These are phyloP conservation scores for Schizopygopsis malacanthus DNA, from an alignment of 2,797 vertebrate genomes.

Conservation along the genomic window DNA sequence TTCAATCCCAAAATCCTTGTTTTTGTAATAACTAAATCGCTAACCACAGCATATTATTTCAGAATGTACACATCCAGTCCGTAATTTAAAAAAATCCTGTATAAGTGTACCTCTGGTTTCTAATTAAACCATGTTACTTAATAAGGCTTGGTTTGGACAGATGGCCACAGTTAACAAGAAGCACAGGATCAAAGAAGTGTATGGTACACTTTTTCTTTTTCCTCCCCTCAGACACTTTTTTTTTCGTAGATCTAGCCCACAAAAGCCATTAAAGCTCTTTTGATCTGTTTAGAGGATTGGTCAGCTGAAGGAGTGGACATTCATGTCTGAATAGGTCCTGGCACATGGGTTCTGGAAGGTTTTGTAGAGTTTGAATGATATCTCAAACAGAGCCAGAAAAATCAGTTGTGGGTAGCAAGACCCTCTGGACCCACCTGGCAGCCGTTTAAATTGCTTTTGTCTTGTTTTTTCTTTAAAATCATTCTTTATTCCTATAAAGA, in stretches of 20 bases:
- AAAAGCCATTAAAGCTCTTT: slow-evolving; percentile 23
- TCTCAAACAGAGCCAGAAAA: slow-evolving; percentile 14
- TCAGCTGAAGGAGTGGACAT: slow-evolving; percentile 17
- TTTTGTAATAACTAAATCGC: slow-evolving; percentile 4
- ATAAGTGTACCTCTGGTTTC: slow-evolving; percentile 4
- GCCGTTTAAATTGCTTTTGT: slow-evolving; percentile 10
- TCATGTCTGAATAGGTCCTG: slow-evolving; percentile 33
- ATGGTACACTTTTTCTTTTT: slow-evolving; percentile 18
- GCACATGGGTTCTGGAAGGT: slow-evolving; percentile 6
- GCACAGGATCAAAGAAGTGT: slow-evolving; percentile 22
- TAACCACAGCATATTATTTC: slow-evolving; percentile 4
- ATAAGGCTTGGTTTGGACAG: slow-evolving; percentile 25
- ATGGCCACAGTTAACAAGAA: slow-evolving; percentile 47
- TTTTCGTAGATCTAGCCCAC: not conserved
- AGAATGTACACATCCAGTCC: not conserved
- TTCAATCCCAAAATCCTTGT: slow-evolving; percentile 3
- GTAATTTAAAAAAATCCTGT: not conserved
- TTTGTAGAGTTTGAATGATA: slow-evolving; percentile 36
- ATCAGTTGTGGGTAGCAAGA: slow-evolving; percentile 39
- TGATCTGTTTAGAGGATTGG: slow-evolving; percentile 27
- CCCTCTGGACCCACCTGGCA: slow-evolving; percentile 25
- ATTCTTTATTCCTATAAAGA: not conserved
- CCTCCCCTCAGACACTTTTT: slow-evolving; percentile 2
- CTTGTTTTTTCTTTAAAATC: too few species aligned
- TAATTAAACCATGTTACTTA: slow-evolving; percentile 7